Evolutionary conservation across 2,113 vertebrate genomes (phyloP).

Genomic region (Ancistrus triradiatus): DNA sequence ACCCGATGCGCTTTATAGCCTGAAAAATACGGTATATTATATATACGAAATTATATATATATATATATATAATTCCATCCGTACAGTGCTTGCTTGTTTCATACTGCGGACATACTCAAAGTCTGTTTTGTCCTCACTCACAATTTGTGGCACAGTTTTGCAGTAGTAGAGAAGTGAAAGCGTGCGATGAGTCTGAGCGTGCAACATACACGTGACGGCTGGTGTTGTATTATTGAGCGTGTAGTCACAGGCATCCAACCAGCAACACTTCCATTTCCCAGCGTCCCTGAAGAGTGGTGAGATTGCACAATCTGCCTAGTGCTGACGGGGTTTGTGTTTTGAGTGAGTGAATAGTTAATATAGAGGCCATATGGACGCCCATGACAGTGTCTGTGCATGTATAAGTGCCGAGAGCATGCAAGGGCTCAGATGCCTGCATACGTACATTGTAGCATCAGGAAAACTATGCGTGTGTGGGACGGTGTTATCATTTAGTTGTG

Average conservation of each 20-base stretch:
- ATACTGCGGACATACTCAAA: background rate
- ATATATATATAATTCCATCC: no score
- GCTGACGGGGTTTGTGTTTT: background rate
- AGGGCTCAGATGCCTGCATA: background rate
- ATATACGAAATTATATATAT: no score
- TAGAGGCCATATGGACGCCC: conserved; percentile 4
- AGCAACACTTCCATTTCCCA: conserved; percentile 50
- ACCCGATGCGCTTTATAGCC: no score
- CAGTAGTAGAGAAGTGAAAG: background rate
- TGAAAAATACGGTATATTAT: no score
- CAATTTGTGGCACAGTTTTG: conserved; percentile 3
- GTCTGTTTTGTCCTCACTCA: background rate
- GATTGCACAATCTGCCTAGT: conserved; percentile 15
- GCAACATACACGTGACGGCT: conserved; percentile 49
- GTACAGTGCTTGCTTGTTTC: background rate
- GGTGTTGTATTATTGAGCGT: conserved; percentile 65
- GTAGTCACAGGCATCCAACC: conserved; percentile 45
- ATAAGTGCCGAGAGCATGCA: conserved; percentile 2
- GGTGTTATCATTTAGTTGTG: conserved; percentile 6
- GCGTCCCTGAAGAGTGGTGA: conserved; percentile 17
- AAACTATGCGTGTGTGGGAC: conserved; percentile 19
- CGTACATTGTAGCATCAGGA: conserved; percentile 22
- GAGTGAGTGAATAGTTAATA: no score
- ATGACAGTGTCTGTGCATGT: conserved; percentile 12
- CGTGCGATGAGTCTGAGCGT: conserved; percentile 32